These are phyloP conservation scores for Dryobates pubescens DNA, from an alignment of 2,797 vertebrate genomes.

Conservation along the genomic window DNA sequence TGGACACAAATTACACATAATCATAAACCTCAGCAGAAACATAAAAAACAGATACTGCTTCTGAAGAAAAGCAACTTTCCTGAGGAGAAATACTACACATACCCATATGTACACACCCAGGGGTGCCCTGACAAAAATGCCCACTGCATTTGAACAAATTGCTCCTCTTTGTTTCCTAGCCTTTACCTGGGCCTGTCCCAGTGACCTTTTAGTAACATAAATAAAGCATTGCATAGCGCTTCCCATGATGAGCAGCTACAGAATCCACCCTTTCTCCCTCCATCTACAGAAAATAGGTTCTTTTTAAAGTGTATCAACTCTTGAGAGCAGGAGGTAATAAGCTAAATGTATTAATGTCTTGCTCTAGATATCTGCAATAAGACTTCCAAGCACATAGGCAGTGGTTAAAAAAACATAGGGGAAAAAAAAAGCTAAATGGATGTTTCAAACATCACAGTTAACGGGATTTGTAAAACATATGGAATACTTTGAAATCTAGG, in stretches of 20 bases:
- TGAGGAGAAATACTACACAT: neutral
- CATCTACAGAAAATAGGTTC: neutral
- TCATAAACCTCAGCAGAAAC: neutral
- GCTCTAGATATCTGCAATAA: neutral
- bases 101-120: rapidly evolving
- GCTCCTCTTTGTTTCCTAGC: neutral
- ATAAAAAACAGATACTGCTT: neutral
- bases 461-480: neutral
- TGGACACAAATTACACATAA: slow-evolving; percentile 1
- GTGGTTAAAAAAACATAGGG: too few relatives aligned
- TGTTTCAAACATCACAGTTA: neutral
- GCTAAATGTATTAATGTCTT: neutral
- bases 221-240: neutral
- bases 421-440: neutral
- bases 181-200: neutral
- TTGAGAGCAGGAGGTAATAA: neutral
- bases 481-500: neutral
- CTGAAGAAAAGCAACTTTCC: slow-evolving; percentile 4
- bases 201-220: neutral
- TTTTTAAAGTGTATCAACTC: neutral
- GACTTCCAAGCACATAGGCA: neutral
- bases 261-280: neutral
- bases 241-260: neutral
- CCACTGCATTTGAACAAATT: neutral
- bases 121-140: neutral